phyloP scores from a whole-genome alignment of 2,888 invertebrate species.

The Brachypterus glaber region DNA sequence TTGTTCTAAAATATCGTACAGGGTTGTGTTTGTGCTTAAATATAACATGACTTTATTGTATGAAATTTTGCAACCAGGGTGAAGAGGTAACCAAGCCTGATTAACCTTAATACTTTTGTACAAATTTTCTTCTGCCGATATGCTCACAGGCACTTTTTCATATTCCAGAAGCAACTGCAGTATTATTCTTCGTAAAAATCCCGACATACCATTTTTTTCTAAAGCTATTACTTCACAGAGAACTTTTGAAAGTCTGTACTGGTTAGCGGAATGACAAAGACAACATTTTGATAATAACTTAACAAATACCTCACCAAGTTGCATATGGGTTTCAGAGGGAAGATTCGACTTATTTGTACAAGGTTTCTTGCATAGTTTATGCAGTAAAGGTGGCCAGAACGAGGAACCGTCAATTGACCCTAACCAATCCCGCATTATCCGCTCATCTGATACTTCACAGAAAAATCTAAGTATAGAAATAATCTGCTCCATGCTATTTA shows the following conservation, averaged over 20 bases:
- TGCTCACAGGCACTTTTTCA: constrained; percentile 71
- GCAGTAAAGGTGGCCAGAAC: constrained; percentile 80
- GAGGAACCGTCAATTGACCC: constrained; percentile 66
- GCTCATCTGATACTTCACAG: constrained; percentile 69
- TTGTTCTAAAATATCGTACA: constrained; percentile 63
- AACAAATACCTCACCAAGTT: constrained; percentile 68
- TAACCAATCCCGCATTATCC: constrained; percentile 79
- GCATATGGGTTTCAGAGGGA: constrained; percentile 42
- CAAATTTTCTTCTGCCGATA: constrained; percentile 43
- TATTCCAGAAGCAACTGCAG: constrained; percentile 78
- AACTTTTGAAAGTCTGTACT: constrained; percentile 70
- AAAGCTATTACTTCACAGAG: constrained; percentile 66
- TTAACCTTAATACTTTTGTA: constrained; percentile 35
- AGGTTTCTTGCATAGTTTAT: constrained; percentile 53
- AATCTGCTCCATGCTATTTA: constrained; percentile 51
- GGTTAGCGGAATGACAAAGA: constrained; percentile 76
- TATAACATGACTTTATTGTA: constrained; percentile 62
- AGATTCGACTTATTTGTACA: constrained; percentile 29
- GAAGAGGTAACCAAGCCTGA: constrained; percentile 40
- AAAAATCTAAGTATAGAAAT: constrained; percentile 70
- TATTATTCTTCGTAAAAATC: constrained; percentile 78
- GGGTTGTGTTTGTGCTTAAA: constrained; percentile 66
- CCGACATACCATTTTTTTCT: constrained; percentile 62
- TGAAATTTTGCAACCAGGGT: constrained; percentile 65
- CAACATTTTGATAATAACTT: constrained; percentile 75